Percentiles rank a stretch among this genome's conserved stretches.
Evolutionary conservation across 1,140 invertebrate species (phyloP).

Genomic region (Euborellia annulipes): DNA sequence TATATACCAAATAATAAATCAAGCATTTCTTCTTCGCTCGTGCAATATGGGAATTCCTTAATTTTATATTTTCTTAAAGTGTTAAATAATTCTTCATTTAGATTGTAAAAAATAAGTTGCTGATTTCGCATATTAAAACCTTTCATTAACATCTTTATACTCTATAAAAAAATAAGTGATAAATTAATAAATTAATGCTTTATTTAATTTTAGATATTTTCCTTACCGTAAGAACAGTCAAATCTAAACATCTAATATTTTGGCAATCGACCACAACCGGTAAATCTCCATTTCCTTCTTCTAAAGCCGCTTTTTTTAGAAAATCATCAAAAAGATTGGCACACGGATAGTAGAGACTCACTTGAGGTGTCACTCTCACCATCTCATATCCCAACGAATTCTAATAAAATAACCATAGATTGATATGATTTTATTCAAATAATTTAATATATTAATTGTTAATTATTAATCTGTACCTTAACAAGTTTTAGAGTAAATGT

Average conservation of each 20-base stretch:
- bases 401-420: constrained; percentile 6
- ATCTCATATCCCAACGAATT: constrained; percentile 26
- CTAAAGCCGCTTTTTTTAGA: constrained; percentile 28
- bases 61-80: constrained; percentile 3
- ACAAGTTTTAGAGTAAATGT: constrained; percentile 22
- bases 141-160: constrained; percentile 23
- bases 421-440: not conserved
- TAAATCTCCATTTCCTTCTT: constrained; percentile 23
- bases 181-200: constrained; percentile 4
- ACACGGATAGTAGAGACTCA: constrained; percentile 46
- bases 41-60: not conserved
- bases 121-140: constrained; percentile 23
- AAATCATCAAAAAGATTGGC: constrained; percentile 37
- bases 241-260: constrained; percentile 42
- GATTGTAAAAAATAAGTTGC: constrained; percentile 25
- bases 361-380: constrained; percentile 37
- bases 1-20: constrained; percentile 7
- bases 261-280: constrained; percentile 41
- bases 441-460: not conserved
- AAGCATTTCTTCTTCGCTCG: constrained; percentile 3
- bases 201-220: constrained; percentile 2
- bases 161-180: constrained; percentile 18
- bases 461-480: constrained; percentile 23
- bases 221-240: constrained; percentile 38
- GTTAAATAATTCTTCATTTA: constrained; percentile 13